Evolutionary conservation across 2,113 vertebrate species (phyloP).

Genomic region (Sturnus vulgaris): DNA sequence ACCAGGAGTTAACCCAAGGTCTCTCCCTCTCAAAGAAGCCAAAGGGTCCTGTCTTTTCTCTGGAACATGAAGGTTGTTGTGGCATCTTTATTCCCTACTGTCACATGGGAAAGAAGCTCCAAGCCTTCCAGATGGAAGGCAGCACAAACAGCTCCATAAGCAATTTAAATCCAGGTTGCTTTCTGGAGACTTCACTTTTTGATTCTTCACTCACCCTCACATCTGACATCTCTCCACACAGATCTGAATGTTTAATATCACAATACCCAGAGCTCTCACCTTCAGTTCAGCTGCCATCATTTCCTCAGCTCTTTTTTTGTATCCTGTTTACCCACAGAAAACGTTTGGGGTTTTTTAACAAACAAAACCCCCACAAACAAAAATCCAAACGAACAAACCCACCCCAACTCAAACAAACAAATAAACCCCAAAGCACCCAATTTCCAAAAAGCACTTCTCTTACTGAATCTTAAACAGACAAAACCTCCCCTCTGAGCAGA

Average conservation of each 20-base stretch:
- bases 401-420: neutral
- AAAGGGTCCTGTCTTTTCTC: neutral
- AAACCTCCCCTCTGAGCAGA: neutral
- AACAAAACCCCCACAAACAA: neutral
- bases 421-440: neutral
- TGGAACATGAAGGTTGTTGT: neutral
- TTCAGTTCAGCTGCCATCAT: neutral
- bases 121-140: neutral
- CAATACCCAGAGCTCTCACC: neutral
- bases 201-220: neutral
- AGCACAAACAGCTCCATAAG: neutral
- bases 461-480: neutral
- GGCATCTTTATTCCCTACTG: conserved; percentile 1
- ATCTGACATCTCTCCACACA: neutral
- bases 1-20: neutral
- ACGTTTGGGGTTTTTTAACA: accelerated
- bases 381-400: neutral
- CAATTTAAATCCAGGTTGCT: neutral
- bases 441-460: neutral
- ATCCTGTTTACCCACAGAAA: neutral
- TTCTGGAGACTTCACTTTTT: neutral
- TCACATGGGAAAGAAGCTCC: neutral
- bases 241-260: neutral
- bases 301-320: neutral
- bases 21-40: neutral